Conservation (phyloP, 1,140 invertebrate genomes). For the Caligus rogercresseyi region DNA sequence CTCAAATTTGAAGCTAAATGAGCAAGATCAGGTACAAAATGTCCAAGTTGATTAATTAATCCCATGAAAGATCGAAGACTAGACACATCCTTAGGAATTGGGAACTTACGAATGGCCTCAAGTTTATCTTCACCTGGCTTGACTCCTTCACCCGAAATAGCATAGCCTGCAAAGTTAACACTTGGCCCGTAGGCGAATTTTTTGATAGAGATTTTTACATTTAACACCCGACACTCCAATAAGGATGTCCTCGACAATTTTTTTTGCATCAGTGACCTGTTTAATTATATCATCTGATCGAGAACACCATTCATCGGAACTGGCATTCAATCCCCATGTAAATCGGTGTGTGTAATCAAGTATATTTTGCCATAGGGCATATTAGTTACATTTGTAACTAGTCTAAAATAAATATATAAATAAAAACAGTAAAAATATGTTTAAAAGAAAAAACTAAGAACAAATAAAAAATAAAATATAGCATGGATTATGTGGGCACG, state of each 20-base stretch:
- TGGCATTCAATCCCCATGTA: constrained; percentile 1
- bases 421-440: too few relatives aligned
- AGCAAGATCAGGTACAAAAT: constrained; percentile 6
- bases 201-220: neutral
- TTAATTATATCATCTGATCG: neutral
- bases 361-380: too few relatives aligned
- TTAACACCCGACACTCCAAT: neutral
- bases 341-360: neutral
- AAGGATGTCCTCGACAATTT: constrained; percentile 7
- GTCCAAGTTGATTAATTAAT: neutral
- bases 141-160: constrained; percentile 27
- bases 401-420: too few relatives aligned
- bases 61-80: neutral
- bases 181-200: neutral
- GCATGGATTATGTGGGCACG: too few relatives aligned
- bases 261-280: neutral
- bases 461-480: too few relatives aligned
- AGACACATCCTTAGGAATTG: neutral
- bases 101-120: constrained; percentile 27
- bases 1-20: neutral
- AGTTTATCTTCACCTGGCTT: constrained; percentile 27
- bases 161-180: constrained; percentile 29
- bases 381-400: too few relatives aligned
- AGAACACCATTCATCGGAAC: neutral
- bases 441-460: too few relatives aligned